A percentile compares a stretch with the other conserved stretches of the same genome.
phyloP scores from a whole-genome alignment of 53 echinoderm and acorn worm genomes.

The Temnopleurus reevesii region DNA sequence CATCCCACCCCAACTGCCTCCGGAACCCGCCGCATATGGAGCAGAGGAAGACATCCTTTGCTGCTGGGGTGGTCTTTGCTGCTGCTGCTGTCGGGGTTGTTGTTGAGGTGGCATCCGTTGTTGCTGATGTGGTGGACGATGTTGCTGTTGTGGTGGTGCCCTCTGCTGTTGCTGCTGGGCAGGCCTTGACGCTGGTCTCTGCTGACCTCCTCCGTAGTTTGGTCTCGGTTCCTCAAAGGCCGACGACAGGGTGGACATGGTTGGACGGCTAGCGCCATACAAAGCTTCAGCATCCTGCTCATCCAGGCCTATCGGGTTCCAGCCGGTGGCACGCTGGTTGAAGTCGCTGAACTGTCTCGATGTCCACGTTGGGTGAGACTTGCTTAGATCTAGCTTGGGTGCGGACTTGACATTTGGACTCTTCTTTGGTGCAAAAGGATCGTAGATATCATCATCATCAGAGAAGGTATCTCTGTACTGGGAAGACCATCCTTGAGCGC shows the following conservation, averaged over 20 bases:
- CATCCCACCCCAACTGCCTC: slow-evolving; percentile 41
- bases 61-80: background rate
- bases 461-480: slow-evolving; percentile 24
- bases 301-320: slow-evolving; percentile 34
- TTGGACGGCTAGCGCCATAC: background rate
- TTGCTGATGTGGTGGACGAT: background rate
- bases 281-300: slow-evolving; percentile 31
- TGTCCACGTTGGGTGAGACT: background rate
- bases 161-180: slow-evolving; percentile 6
- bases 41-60: slow-evolving; percentile 44
- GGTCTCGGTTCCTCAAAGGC: slow-evolving; percentile 49
- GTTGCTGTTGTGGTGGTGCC: background rate
- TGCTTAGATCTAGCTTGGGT: slow-evolving; percentile 4
- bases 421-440: slow-evolving; percentile 19
- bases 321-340: slow-evolving; percentile 38
- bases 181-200: background rate
- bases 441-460: slow-evolving; percentile 5
- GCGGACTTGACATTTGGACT: background rate
- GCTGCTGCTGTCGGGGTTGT: background rate
- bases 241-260: slow-evolving; percentile 21
- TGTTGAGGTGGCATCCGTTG: background rate
- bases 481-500: slow-evolving; percentile 66
- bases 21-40: slow-evolving; percentile 51
- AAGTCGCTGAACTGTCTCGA: background rate
- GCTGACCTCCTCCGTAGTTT: slow-evolving; percentile 10